Conservation (phyloP, 2,888 invertebrate genomes). For the Bursaphelenchus okinawaensis region DNA sequence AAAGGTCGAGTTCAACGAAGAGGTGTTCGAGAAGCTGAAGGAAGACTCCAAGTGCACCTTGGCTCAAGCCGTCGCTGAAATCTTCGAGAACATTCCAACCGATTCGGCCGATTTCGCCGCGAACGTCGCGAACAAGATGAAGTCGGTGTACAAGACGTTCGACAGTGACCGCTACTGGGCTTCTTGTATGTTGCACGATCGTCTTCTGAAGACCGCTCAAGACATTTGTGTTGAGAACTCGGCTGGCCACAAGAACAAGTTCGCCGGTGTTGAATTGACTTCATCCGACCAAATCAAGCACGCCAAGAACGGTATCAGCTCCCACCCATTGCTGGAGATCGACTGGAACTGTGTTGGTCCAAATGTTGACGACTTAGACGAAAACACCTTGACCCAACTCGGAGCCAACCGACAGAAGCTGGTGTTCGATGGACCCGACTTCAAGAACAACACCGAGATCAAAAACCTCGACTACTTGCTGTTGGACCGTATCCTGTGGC, state of each 20-base stretch:
- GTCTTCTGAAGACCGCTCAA: slow-evolving; percentile 48
- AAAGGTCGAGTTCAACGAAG: slow-evolving; percentile 17
- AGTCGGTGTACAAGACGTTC: slow-evolving; percentile 40
- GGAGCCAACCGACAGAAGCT: slow-evolving; percentile 44
- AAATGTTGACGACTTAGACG: slow-evolving; percentile 50
- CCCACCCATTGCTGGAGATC: slow-evolving; percentile 54
- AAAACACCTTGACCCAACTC: slow-evolving; percentile 49
- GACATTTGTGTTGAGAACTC: slow-evolving; percentile 57
- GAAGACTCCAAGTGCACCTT: slow-evolving; percentile 49
- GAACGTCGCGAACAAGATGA: slow-evolving; percentile 35
- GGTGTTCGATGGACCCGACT: slow-evolving; percentile 34
- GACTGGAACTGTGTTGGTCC: slow-evolving; percentile 36
- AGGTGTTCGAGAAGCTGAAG: slow-evolving; percentile 29
- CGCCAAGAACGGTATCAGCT: slow-evolving; percentile 41
- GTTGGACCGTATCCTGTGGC: slow-evolving; percentile 49
- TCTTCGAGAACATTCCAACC: slow-evolving; percentile 26
- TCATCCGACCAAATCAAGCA: slow-evolving; percentile 47
- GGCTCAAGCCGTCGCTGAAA: slow-evolving; percentile 41
- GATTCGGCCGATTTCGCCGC: slow-evolving; percentile 31
- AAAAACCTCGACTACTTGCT: slow-evolving; percentile 53
- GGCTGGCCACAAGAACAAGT: slow-evolving; percentile 49
- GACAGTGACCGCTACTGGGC: slow-evolving; percentile 54
- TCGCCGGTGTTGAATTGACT: slow-evolving; percentile 48
- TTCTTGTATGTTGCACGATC: slow-evolving; percentile 41
- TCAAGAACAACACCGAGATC: slow-evolving; percentile 34